These are phyloP conservation scores for Eupeodes latifasciatus DNA, from an alignment of 2,888 invertebrate species.

Conservation along the genomic window DNA sequence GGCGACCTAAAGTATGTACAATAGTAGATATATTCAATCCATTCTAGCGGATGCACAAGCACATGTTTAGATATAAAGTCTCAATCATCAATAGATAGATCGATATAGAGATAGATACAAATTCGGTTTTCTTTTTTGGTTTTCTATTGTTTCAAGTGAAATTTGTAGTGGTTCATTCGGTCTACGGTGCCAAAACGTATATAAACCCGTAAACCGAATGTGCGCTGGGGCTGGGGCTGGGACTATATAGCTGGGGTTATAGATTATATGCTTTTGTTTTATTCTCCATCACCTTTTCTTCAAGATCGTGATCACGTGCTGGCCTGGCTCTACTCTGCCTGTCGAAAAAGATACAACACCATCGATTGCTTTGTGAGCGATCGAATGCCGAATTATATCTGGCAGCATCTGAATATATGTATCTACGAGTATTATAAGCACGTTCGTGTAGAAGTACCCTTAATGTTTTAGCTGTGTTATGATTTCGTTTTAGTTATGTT, in stretches of 20 bases:
- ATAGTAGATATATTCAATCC: not conserved
- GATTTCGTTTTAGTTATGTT: conserved; percentile 54
- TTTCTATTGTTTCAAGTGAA: conserved; percentile 67
- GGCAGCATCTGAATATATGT: conserved; percentile 65
- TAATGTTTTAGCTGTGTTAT: conserved; percentile 50
- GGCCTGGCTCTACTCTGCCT: conserved; percentile 23
- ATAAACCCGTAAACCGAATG: conserved; percentile 5
- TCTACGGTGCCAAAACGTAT: conserved; percentile 60
- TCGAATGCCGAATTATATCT: conserved; percentile 71
- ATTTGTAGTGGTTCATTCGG: conserved; percentile 61
- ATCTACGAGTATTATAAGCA: not conserved
- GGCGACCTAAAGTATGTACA: conserved; percentile 39
- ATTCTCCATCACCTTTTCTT: conserved; percentile 24
- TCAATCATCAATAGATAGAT: conserved; percentile 43
- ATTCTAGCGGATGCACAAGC: conserved; percentile 73
- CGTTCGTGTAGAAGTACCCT: not conserved
- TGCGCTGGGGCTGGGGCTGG: not conserved
- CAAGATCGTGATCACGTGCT: conserved; percentile 72
- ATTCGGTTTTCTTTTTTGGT: conserved; percentile 41
- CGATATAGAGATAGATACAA: conserved; percentile 19
- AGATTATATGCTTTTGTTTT: conserved; percentile 40
- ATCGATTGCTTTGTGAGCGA: conserved; percentile 74
- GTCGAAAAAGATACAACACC: conserved; percentile 67
- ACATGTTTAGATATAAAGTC: conserved; percentile 14
- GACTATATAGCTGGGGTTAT: conserved; percentile 3